These are phyloP conservation scores for Silvanus unidentatus DNA, from an alignment of 2,888 invertebrate species.

Conservation along the genomic window DNA sequence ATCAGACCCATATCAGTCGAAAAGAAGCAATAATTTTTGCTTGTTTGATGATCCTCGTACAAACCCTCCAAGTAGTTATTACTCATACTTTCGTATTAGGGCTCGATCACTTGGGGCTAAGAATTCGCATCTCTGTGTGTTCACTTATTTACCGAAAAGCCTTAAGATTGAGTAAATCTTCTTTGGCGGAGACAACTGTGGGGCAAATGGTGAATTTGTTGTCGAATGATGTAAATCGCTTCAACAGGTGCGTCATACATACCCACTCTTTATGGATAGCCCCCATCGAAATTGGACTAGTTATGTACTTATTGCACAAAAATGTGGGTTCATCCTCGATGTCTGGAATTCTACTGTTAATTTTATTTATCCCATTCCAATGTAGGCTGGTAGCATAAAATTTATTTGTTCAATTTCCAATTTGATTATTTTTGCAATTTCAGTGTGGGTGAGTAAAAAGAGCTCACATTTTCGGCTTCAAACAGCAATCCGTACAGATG, in stretches of 20 bases:
- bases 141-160: conserved; percentile 75
- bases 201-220: conserved; percentile 50
- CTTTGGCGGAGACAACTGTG: conserved; percentile 73
- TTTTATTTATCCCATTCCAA: conserved; percentile 37
- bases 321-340: conserved; percentile 22
- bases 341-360: conserved; percentile 41
- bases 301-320: neutral
- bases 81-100: conserved; percentile 78
- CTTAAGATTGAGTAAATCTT: conserved; percentile 64
- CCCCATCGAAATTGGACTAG: conserved; percentile 35
- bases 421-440: conserved; percentile 6
- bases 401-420: neutral
- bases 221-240: conserved; percentile 79
- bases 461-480: conserved; percentile 38
- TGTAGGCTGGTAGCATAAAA: conserved; percentile 31
- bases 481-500: conserved; percentile 58
- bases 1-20: conserved; percentile 38
- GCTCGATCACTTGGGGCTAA: conserved; percentile 76
- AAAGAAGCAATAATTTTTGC: conserved; percentile 71
- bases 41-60: conserved; percentile 53
- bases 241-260: conserved; percentile 72
- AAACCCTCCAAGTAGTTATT: conserved; percentile 47
- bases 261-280: conserved; percentile 77
- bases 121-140: conserved; percentile 74
- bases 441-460: conserved; percentile 37